Percentiles rank a stretch among this genome's conserved stretches.
Evolutionary conservation across 2,113 vertebrate species (phyloP).

Genomic region (Paradoxurus hermaphroditus): DNA sequence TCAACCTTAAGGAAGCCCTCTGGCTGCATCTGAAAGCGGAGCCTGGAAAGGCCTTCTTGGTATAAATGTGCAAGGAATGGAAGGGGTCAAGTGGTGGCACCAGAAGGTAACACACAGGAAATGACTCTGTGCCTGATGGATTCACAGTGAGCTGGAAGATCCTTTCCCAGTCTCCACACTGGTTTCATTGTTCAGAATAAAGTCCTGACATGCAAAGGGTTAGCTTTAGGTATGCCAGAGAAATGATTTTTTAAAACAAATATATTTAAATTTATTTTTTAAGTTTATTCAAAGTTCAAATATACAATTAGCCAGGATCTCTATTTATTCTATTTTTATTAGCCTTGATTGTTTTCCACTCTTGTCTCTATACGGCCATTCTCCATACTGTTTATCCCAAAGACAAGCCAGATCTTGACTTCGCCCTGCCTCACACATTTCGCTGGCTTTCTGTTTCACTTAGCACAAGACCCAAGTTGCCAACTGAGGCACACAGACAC

Average conservation of each 20-base stretch:
- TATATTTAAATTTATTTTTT: not conserved
- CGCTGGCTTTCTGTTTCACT: not conserved
- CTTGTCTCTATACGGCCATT: not conserved
- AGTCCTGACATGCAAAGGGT: not conserved
- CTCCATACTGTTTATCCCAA: not conserved
- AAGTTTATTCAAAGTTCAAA: not conserved
- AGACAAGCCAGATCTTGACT: not conserved
- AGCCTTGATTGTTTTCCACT: not conserved
- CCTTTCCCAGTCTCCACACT: rapidly evolving
- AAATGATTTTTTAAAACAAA: not conserved
- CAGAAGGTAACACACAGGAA: not conserved
- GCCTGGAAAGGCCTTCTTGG: not conserved
- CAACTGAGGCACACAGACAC: too few species aligned
- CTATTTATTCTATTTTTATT: not conserved
- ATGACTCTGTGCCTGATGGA: rapidly evolving
- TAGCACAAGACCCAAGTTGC: not conserved
- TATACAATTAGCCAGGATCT: not conserved
- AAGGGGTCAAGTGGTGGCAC: constrained; percentile 45
- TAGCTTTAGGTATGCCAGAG: not conserved
- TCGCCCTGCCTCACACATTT: not conserved
- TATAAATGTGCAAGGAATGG: not conserved
- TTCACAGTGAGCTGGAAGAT: not conserved
- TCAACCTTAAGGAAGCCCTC: not conserved
- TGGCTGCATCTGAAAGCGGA: not conserved
- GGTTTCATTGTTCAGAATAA: not conserved